Base-by-base conservation (phyloP, 2,113 vertebrate genomes). In the Heterocephalus glaber region DNA sequence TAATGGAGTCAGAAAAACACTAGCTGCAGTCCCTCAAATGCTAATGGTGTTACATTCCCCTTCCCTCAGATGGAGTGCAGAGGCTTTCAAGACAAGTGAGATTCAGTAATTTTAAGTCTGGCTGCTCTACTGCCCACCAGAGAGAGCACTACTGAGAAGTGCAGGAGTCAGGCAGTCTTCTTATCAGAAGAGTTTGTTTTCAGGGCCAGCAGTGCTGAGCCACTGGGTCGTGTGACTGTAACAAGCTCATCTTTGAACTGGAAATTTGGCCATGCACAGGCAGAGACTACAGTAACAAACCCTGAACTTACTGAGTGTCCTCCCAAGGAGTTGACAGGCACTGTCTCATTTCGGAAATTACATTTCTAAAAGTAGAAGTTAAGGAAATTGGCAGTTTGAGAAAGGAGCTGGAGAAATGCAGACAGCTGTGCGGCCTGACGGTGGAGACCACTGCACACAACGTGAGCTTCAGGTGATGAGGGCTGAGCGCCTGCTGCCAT, bases 341-440 rank as follows among this genome's bases (percentile, higher is more conserved):
- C 1, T 24, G 63, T 82, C 30, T 90, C 44, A 28, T 33, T 82
- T 77, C 92, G 56, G 72, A 95, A 82, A 74, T 56, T 2, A 82
- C 63, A 88, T 17, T 38, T 95, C 41, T 74, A 30, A 74, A 85
- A 79, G 47, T 41, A 26, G 33, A 70, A 74, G 22, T 41, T 83
- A 41, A 85, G 77, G 83, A 92, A 74, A 85, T 49, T 24, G 70
- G 70, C 41, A 65, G 2, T 60, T 94, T 91, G 38, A 61, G 52
- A 81, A 92, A 95, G 26, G 66, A 95, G 17, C n/a, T 85, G 35
- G 74, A 38, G 47, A 95, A 77, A 65, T 26, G 30, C 3, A 33
- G 38, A 41, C 28, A 28, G 41, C 26, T 24, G 10, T 24, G 20
- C 13, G 33, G 2, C 41, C 56, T 87, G 47, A 80, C 56, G 44